Percentiles rank a stretch among this genome's conserved stretches.
These are phyloP conservation scores for Anoplolepis gracilipes DNA, from an alignment of 1,140 invertebrate genomes.

Conservation along the genomic window DNA sequence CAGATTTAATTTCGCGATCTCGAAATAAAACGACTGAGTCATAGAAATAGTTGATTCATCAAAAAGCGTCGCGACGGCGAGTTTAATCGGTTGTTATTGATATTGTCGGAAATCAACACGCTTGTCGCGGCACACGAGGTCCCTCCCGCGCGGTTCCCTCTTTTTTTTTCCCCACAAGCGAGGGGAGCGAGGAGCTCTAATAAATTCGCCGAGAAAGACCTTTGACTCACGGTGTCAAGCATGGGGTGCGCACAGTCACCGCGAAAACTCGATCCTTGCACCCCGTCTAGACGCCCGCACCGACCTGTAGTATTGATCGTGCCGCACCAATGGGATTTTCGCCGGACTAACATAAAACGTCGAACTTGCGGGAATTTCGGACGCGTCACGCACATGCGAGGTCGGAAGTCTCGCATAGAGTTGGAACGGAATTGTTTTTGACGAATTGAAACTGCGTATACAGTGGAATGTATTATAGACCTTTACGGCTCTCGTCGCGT, in stretches of 20 bases:
- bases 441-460: conserved; percentile 39
- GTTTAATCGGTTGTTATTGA: conserved; percentile 11
- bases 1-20: conserved; percentile 1
- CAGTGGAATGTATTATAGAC: not conserved
- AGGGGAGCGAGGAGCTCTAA: conserved; percentile 59
- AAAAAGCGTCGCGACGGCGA: conserved; percentile 25
- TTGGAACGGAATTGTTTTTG: conserved; percentile 47
- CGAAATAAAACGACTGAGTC: not conserved
- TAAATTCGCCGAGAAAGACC: conserved; percentile 72
- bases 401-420: conserved; percentile 11
- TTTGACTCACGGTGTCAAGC: conserved; percentile 71
- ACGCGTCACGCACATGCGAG: conserved; percentile 47
- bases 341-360: conserved; percentile 70
- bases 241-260: conserved; percentile 64
- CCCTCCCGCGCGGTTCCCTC: too few relatives aligned
- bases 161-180: conserved; percentile 37
- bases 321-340: conserved; percentile 71
- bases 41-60: not conserved
- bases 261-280: conserved; percentile 69
- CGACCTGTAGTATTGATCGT: conserved; percentile 75
- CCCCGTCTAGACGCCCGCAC: conserved; percentile 71
- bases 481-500: not conserved
- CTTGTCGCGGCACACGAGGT: too few relatives aligned
- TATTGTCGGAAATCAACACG: not conserved
- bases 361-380: conserved; percentile 66